A percentile compares a stretch with the other conserved stretches of the same genome.
Conservation (phyloP, 2,888 invertebrate genomes). For the Pherbina coryleti region DNA sequence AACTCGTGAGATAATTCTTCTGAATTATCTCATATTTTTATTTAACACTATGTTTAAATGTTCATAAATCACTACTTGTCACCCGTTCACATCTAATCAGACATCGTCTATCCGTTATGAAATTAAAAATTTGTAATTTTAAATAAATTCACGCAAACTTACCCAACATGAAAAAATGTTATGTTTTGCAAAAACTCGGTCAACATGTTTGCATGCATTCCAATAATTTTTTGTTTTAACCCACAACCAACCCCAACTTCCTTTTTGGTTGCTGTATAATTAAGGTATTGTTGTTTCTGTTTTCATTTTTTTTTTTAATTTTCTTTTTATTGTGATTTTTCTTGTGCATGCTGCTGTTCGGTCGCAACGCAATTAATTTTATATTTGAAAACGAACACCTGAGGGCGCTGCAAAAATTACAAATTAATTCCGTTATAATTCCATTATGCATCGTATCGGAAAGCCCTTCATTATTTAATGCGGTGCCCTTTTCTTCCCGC, state of each 20-base stretch:
- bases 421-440: constrained; percentile 11
- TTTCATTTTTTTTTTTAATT: neutral
- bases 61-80: too few relatives aligned
- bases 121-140: too few relatives aligned
- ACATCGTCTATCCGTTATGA: too few relatives aligned
- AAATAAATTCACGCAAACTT: too few relatives aligned
- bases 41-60: too few relatives aligned
- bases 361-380: neutral
- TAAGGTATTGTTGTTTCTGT: neutral
- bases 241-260: neutral
- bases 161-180: too few relatives aligned
- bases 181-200: constrained; percentile 11
- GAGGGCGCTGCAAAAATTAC: constrained; percentile 15
- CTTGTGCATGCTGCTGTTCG: neutral
- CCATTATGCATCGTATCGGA: neutral
- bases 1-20: too few relatives aligned
- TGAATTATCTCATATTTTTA: too few relatives aligned
- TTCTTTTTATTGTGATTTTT: neutral
- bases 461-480: neutral
- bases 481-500: too few relatives aligned
- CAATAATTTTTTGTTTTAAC: constrained; percentile 19
- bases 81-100: too few relatives aligned
- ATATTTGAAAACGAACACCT: neutral
- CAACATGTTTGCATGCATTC: constrained; percentile 24
- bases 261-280: neutral